Percentiles rank a stretch among this genome's conserved stretches.
Evolutionary conservation across 2,113 vertebrate species (phyloP).

Genomic region (Condylura cristata): DNA sequence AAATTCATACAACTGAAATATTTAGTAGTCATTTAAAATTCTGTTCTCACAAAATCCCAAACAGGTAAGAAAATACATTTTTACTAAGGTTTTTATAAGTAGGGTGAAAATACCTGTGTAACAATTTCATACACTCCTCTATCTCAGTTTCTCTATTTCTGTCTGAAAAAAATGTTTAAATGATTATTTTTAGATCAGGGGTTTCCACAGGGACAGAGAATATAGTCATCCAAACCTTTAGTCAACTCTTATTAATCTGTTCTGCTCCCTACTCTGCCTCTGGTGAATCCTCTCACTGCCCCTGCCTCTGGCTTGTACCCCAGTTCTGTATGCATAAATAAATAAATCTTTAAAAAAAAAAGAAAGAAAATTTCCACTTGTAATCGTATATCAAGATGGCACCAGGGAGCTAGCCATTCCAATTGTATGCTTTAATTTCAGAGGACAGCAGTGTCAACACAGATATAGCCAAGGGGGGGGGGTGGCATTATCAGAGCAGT

Average conservation of each 20-base stretch:
- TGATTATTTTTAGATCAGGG: neutral
- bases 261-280: too few species aligned
- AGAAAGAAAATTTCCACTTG: neutral
- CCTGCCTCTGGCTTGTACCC: too few species aligned
- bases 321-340: too few species aligned
- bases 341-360: too few species aligned
- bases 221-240: neutral
- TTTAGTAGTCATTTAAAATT: conserved; percentile 21
- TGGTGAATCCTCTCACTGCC: too few species aligned
- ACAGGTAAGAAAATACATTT: neutral
- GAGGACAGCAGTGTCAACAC: neutral
- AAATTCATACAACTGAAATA: conserved; percentile 48
- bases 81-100: neutral
- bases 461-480: too few species aligned
- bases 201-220: neutral
- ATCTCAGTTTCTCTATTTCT: neutral
- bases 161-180: neutral
- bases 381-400: neutral
- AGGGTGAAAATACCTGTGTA: neutral
- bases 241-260: neutral
- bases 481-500: too few species aligned
- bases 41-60: neutral
- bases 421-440: neutral
- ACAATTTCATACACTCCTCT: neutral
- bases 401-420: neutral